Percentiles rank a stretch among this genome's conserved stretches.
These are phyloP conservation scores for Strigamia transsilvanica DNA, from an alignment of 2,888 invertebrate species.

Conservation along the genomic window DNA sequence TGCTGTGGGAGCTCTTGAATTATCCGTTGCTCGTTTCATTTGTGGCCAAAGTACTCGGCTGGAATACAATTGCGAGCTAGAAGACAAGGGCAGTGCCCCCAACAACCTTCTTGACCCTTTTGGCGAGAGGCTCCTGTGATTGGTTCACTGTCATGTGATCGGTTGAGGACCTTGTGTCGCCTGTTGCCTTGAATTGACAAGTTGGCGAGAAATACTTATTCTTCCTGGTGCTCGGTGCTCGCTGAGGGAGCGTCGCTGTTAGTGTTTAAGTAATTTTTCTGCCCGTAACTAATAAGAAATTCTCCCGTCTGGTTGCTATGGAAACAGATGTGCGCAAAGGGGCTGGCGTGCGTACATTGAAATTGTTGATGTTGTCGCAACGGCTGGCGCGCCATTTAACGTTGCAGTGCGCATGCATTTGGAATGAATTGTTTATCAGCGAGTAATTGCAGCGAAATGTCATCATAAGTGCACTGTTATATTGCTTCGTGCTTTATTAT, in stretches of 20 bases:
- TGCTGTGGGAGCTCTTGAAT: constrained; percentile 44
- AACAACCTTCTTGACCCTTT: constrained; percentile 22
- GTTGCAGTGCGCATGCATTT: constrained; percentile 28
- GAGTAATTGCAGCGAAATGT: constrained; percentile 43
- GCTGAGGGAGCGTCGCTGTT: background rate
- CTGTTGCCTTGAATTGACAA: constrained; percentile 33
- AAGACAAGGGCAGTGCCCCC: constrained; percentile 28
- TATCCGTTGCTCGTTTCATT: constrained; percentile 39
- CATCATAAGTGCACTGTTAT: constrained; percentile 48
- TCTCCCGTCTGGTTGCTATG: background rate
- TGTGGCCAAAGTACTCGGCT: constrained; percentile 38
- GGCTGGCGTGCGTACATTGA: background rate
- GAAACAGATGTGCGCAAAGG: constrained; percentile 26
- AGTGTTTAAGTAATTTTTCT: background rate
- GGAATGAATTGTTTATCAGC: constrained; percentile 48
- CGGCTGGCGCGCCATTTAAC: constrained; percentile 27
- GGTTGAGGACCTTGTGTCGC: background rate
- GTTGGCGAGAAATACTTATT: background rate
- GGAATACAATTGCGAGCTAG: constrained; percentile 27
- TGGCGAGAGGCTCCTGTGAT: constrained; percentile 10
- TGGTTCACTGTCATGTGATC: constrained; percentile 4
- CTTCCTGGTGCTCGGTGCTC: background rate
- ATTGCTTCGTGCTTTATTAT: constrained; percentile 44
- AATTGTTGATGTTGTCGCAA: constrained; percentile 43
- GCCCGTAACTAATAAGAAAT: constrained; percentile 9